phyloP scores from a whole-genome alignment of 2,113 vertebrate genomes.

The Melanotaenia duboulayi region DNA sequence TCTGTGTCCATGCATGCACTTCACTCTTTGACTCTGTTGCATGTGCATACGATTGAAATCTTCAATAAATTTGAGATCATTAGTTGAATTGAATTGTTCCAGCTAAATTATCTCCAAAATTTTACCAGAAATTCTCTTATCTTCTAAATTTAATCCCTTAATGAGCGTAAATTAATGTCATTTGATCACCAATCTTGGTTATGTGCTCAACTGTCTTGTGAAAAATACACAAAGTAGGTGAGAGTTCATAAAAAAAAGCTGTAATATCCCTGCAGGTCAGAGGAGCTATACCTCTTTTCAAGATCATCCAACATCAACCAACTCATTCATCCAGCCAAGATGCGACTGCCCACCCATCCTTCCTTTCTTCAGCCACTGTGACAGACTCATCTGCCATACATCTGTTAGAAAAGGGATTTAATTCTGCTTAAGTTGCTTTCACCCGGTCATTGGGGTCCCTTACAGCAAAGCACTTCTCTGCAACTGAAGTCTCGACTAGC shows the following conservation, averaged over 20 bases:
- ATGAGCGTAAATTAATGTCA: neutral
- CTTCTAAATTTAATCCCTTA: neutral
- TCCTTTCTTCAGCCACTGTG: constrained; percentile 59
- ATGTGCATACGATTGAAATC: neutral
- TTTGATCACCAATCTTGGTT: neutral
- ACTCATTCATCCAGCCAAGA: constrained; percentile 24
- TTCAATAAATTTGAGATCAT: constrained; percentile 11
- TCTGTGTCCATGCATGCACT: neutral
- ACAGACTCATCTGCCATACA: constrained; percentile 77
- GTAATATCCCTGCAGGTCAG: neutral
- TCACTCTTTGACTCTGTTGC: constrained; percentile 11
- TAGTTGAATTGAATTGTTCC: constrained; percentile 7
- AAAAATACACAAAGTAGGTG: neutral
- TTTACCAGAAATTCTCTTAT: neutral
- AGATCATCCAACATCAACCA: neutral
- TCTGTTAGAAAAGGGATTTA: constrained; percentile 79
- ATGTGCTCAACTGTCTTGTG: neutral
- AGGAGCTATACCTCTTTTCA: neutral
- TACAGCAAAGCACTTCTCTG: constrained; percentile 42
- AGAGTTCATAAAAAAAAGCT: neutral
- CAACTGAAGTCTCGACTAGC: constrained; percentile 53
- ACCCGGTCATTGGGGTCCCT: constrained; percentile 46
- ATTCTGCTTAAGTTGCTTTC: constrained; percentile 73
- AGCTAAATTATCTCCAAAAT: neutral
- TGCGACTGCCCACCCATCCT: constrained; percentile 15